Evolutionary conservation across 2,888 invertebrate genomes (phyloP), one percentile per base, ranked within the genome.

Genomic region (Tanaodytes sp.): DNA sequence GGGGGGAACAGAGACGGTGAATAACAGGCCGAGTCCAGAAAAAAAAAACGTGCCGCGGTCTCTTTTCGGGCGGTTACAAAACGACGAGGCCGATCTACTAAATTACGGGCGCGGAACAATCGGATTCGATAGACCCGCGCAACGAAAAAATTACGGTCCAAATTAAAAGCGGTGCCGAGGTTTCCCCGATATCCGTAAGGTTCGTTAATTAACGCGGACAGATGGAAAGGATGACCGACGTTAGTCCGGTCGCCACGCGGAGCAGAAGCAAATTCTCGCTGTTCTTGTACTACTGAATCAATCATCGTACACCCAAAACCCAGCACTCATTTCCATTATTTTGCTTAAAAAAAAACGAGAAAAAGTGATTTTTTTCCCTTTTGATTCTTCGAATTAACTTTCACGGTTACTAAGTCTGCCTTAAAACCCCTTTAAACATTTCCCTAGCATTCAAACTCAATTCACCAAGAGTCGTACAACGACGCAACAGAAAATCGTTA

Each of bases 61-160:
- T 20, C 16, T 39, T 46, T 39, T 39, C 19, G 39, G 36, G 43
- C 43, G 42, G 33, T 43, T 46, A 37, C 57, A 46, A 59, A 36
- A 33, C 51, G 33, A 48, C 11, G 36, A 36, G 18, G 33, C 23
- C 8, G 14, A 30, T 42, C 54, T 63, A 54, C 42, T 20, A 54
- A 46, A 49, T 57, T 63, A 55, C 49, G 63, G 55, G 42, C 62
- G 45, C 45, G 63, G 51, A 51, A 51, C 51, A 61, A 62, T 62
- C 46, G 19, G 19, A 57, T 64, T 64, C 40, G 55, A 57, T 43
- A 27, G 51, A 58, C 45, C 40, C 36, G 33, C 45, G 39, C 45
- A 33, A 15, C 30, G 12, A 61, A 64, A 63, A 57, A 64, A 49
- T 55, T 51, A 46, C 49, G 15, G 11, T 31, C 12, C 43, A 55